Base-by-base conservation (phyloP, 1,140 invertebrate genomes). In the Steinernema feltiae region DNA sequence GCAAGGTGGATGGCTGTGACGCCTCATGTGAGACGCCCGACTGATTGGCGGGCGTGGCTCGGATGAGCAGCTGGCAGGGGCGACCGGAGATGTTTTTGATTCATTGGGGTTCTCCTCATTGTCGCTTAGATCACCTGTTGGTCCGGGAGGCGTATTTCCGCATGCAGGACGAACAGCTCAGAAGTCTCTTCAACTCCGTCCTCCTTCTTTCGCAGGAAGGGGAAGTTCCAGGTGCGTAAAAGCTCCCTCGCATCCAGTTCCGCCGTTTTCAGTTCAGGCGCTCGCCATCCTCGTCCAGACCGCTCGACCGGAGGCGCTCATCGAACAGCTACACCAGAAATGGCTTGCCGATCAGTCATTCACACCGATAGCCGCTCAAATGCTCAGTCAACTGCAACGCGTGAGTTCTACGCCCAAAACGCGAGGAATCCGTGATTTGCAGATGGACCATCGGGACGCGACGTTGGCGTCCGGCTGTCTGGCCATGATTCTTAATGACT, bases 401-500 rank as follows among this genome's bases (percentile, higher is more conserved):
- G 76, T 77, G 32, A 29, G 32, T 69, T 17, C n/a, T n/a, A n/a
- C n/a, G n/a, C n/a, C n/a, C n/a, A n/a, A n/a, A n/a, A n/a, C n/a
- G n/a, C n/a, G n/a, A n/a, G n/a, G n/a, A n/a, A n/a, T n/a, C n/a
- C n/a, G n/a, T n/a, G n/a, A n/a, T 73, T 21, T 69, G 0, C 29
- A 76, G 74, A 48, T 71, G 1, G 74, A 75, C 3, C 35, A 41
- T 27, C 53, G 72, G 48, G 77, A 71, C 69, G 75, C 72, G 0
- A 69, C 70, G 0, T 30, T 76, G 18, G 75, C 77, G 1, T 78
- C 77, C 1, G 70, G 70, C 35, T 74, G 70, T 15, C 32, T 78
- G 21, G 73, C 77, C 53, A 48, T 78, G 29, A 27, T 78, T 7
- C 74, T 78, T n/a, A 78, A 76, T 70, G 77, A 78, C 74, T 78